Evolutionary conservation across 2,888 invertebrate genomes (phyloP).

Genomic region (Drosophila silvestris): DNA sequence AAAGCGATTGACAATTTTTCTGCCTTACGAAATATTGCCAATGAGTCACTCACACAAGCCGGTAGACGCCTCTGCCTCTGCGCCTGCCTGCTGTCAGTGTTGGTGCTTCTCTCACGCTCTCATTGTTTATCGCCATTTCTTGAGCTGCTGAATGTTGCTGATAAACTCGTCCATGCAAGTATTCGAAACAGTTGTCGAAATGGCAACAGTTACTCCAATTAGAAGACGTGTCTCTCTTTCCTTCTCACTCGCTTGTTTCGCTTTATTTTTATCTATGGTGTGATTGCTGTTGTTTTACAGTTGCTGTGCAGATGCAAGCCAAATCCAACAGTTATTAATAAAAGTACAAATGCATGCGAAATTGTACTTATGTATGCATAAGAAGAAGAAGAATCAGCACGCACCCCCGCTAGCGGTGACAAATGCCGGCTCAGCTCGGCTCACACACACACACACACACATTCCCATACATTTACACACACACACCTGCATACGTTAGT

Average conservation of each 20-base stretch:
- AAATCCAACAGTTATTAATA: constrained; percentile 47
- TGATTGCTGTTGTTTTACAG: constrained; percentile 44
- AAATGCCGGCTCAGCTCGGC: constrained; percentile 46
- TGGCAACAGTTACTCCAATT: constrained; percentile 42
- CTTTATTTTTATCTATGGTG: constrained; percentile 21
- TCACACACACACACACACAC: constrained; percentile 11
- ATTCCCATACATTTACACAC: constrained; percentile 7
- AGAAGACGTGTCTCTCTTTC: constrained; percentile 21
- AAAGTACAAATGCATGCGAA: constrained; percentile 11
- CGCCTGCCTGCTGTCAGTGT: constrained; percentile 3
- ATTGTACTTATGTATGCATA: constrained; percentile 7
- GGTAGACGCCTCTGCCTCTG: constrained; percentile 36
- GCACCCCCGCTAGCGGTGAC: constrained; percentile 44
- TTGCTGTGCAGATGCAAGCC: constrained; percentile 26
- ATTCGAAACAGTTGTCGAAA: constrained; percentile 23
- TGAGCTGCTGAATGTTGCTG: constrained; percentile 38
- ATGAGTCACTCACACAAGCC: constrained; percentile 54
- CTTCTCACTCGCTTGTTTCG: constrained; percentile 5
- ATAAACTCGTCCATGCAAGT: constrained; percentile 36
- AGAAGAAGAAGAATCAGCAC: background rate
- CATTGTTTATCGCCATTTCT: constrained; percentile 32
- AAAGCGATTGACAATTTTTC: constrained; percentile 22
- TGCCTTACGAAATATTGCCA: constrained; percentile 41
- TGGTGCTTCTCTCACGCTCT: constrained; percentile 40
- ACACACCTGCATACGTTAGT: constrained; percentile 34